phyloP scores from a whole-genome alignment of 2,888 invertebrate genomes.

The Orchestes rusci region DNA sequence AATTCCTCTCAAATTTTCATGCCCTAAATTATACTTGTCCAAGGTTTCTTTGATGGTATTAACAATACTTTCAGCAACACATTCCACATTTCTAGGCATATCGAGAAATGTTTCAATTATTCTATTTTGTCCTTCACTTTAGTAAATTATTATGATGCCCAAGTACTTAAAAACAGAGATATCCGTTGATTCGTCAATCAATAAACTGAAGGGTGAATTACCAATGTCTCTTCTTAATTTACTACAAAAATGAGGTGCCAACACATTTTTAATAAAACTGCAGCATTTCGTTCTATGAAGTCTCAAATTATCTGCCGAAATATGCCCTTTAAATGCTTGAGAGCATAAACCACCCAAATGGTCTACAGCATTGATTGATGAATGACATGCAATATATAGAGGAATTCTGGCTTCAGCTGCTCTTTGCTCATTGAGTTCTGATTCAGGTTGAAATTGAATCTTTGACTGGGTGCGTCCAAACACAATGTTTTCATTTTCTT shows the following conservation, averaged over 20 bases:
- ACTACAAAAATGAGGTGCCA: conserved; percentile 19
- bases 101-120: conserved; percentile 28
- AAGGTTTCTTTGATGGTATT: no score
- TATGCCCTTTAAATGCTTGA: neutral
- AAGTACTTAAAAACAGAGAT: conserved; percentile 24
- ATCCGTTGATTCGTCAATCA: conserved; percentile 28
- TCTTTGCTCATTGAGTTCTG: neutral
- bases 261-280: conserved; percentile 20
- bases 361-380: no score
- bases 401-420: conserved; percentile 1
- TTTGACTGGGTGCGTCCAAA: conserved; percentile 6
- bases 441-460: neutral
- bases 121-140: conserved; percentile 21
- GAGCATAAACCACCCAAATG: no score
- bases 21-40: no score
- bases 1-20: no score
- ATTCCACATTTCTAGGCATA: conserved; percentile 18
- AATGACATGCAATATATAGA: no score
- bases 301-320: conserved; percentile 11
- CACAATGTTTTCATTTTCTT: conserved; percentile 9
- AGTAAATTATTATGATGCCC: conserved; percentile 25
- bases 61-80: conserved; percentile 26
- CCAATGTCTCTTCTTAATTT: conserved; percentile 21
- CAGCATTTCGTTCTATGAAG: conserved; percentile 15
- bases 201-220: conserved; percentile 21